These are phyloP conservation scores for Actias luna DNA, from an alignment of 2,888 invertebrate species.

Conservation along the genomic window DNA sequence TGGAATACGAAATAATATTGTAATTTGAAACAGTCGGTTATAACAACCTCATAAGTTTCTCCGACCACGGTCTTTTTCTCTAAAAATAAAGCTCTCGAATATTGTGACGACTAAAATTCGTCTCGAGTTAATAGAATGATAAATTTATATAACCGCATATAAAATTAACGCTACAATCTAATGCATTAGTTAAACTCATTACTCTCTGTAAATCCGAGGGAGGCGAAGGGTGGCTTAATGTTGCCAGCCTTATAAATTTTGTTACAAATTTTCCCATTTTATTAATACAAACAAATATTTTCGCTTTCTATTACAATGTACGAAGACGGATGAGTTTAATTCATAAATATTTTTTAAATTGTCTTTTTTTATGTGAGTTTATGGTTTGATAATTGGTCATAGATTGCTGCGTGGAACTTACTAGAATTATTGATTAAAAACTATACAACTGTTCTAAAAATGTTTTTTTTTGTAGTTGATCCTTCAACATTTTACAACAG, in stretches of 20 bases:
- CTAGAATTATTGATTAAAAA: too few relatives aligned
- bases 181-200: constrained; percentile 19
- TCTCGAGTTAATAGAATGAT: neutral
- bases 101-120: neutral
- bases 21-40: too few relatives aligned
- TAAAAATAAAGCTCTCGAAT: neutral
- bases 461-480: too few relatives aligned
- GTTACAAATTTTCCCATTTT: neutral
- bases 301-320: neutral
- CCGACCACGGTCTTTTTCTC: too few relatives aligned
- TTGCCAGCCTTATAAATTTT: neutral
- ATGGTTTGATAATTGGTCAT: too few relatives aligned
- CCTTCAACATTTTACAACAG: too few relatives aligned
- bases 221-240: neutral
- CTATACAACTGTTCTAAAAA: too few relatives aligned
- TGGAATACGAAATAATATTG: too few relatives aligned
- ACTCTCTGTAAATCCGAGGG: constrained; percentile 15
- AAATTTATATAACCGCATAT: neutral
- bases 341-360: neutral
- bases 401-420: too few relatives aligned
- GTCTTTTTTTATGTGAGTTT: too few relatives aligned
- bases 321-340: neutral
- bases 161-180: constrained; percentile 9
- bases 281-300: neutral
- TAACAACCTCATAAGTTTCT: too few relatives aligned